Percentiles rank a stretch among this genome's conserved stretches.
These are phyloP conservation scores for Hemicentrotus pulcherrimus DNA, from an alignment of 35 echinoderm and acorn worm species.

Conservation along the genomic window DNA sequence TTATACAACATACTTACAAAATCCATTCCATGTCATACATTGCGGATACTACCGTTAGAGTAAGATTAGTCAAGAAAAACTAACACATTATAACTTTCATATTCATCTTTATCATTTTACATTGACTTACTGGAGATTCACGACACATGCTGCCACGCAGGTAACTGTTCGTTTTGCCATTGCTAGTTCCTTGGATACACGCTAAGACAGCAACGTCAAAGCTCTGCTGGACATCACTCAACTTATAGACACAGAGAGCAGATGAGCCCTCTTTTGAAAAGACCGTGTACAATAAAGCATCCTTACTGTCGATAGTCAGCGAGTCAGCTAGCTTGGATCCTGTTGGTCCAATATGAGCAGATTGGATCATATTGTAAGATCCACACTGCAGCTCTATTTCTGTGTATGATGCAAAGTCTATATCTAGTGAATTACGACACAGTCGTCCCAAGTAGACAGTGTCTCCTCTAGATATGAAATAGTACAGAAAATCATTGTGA, in stretches of 20 bases:
- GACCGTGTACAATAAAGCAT: conserved; percentile 43
- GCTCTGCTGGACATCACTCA: conserved; percentile 38
- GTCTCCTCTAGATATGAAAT: conserved; percentile 18
- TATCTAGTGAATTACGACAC: not conserved
- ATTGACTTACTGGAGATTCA: too few species aligned
- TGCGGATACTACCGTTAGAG: too few species aligned
- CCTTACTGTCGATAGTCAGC: not conserved
- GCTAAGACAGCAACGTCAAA: conserved; percentile 21
- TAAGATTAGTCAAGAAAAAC: too few species aligned
- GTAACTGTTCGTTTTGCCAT: not conserved
- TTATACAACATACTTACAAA: too few species aligned
- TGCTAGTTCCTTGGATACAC: not conserved
- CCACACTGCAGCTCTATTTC: conserved; percentile 55
- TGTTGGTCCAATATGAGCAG: conserved; percentile 55
- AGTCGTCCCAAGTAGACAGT: not conserved
- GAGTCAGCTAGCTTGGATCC: conserved; percentile 47
- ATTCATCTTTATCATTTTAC: too few species aligned
- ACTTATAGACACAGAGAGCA: conserved; percentile 56
- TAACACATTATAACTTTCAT: too few species aligned
- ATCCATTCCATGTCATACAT: too few species aligned
- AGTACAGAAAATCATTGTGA: conserved; percentile 16
- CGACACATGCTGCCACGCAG: not conserved
- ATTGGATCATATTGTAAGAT: conserved; percentile 35
- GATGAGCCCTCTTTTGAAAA: conserved; percentile 5
- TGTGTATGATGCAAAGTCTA: conserved; percentile 34